A percentile compares a stretch with the other conserved stretches of the same genome.
phyloP scores from a whole-genome alignment of 1,140 invertebrate genomes.

The Heliconius hewitsoni region DNA sequence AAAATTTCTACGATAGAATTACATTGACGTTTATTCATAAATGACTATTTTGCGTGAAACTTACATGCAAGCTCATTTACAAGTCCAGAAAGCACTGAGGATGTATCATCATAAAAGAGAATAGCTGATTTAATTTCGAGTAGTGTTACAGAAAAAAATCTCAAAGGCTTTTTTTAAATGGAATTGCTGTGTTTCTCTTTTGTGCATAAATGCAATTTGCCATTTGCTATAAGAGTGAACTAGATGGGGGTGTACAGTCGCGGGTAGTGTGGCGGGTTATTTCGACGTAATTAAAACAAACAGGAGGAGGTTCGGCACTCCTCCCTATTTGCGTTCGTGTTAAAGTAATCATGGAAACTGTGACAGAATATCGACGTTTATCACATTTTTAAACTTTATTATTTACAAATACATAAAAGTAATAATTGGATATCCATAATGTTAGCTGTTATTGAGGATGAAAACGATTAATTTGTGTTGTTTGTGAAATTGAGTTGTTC shows the following conservation, averaged over 20 bases:
- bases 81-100: background rate
- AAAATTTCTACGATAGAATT: background rate
- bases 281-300: slow-evolving; percentile 80
- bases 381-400: slow-evolving; percentile 13
- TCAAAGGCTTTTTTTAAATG: slow-evolving; percentile 23
- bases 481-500: slow-evolving; percentile 25
- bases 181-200: slow-evolving; percentile 60
- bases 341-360: slow-evolving; percentile 75
- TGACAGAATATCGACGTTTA: slow-evolving; percentile 55
- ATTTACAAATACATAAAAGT: background rate
- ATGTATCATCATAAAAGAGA: slow-evolving; percentile 1
- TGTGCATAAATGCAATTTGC: slow-evolving; percentile 71
- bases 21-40: background rate
- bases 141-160: background rate
- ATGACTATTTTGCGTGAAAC: background rate
- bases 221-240: slow-evolving; percentile 75
- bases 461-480: slow-evolving; percentile 27
- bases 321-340: slow-evolving; percentile 78
- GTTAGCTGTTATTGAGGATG: background rate
- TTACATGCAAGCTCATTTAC: background rate
- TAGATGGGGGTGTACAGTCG: slow-evolving; percentile 43
- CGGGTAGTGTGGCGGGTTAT: slow-evolving; percentile 63
- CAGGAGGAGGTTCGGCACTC: slow-evolving; percentile 73
- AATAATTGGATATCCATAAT: background rate
- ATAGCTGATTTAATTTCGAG: slow-evolving; percentile 8